phyloP scores from a whole-genome alignment of 2,888 invertebrate genomes.

The Nezara viridula region DNA sequence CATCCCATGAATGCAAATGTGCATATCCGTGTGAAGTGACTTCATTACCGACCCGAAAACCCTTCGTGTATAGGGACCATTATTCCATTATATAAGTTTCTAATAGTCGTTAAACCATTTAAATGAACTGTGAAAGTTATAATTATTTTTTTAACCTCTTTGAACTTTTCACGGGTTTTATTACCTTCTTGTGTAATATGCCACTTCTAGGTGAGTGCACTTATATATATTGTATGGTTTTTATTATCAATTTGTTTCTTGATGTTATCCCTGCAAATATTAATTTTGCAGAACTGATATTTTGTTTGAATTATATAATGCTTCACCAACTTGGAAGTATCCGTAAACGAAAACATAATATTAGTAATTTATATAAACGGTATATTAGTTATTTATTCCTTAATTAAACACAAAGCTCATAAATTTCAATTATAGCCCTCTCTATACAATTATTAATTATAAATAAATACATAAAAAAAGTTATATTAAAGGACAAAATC shows the following conservation, averaged over 20 bases:
- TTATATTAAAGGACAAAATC: too few relatives aligned
- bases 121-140: background rate
- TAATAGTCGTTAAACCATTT: background rate
- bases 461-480: too few relatives aligned
- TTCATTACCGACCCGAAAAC: background rate
- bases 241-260: background rate
- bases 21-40: slow-evolving; percentile 2
- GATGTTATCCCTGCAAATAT: background rate
- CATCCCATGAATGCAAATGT: slow-evolving; percentile 23
- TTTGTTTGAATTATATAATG: too few relatives aligned
- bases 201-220: background rate
- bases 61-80: background rate
- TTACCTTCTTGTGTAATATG: background rate
- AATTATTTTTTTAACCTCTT: background rate
- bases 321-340: too few relatives aligned
- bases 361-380: too few relatives aligned
- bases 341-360: too few relatives aligned
- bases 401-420: too few relatives aligned
- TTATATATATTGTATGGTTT: background rate
- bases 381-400: too few relatives aligned
- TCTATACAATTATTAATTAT: too few relatives aligned
- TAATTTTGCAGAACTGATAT: background rate
- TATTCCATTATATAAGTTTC: background rate
- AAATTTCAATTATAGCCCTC: too few relatives aligned
- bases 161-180: background rate